phyloP scores from a whole-genome alignment of 64 coral and sea anemone genomes.

The Montipora cactus region DNA sequence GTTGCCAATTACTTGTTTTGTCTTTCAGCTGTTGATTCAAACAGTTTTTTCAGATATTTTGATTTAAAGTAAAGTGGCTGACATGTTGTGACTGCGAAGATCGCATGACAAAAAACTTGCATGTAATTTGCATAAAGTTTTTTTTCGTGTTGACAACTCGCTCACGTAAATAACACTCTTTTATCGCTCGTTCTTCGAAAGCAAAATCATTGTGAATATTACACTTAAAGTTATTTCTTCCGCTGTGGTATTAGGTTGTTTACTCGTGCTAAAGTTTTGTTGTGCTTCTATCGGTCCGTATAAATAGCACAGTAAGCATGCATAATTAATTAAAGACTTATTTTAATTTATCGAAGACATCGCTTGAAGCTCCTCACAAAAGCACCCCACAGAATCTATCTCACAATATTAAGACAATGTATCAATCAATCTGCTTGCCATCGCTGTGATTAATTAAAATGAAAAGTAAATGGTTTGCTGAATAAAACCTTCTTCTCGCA shows the following conservation, averaged over 20 bases:
- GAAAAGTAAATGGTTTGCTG: not conserved
- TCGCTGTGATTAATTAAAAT: too few species aligned
- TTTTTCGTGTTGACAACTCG: constrained; percentile 8
- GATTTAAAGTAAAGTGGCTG: not conserved
- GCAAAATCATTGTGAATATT: not conserved
- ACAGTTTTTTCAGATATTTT: not conserved
- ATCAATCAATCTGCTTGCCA: not conserved
- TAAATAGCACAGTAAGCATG: not conserved
- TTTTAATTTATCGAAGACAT: not conserved
- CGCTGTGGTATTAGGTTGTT: too few species aligned
- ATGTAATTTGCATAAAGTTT: constrained; percentile 25
- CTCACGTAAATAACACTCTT: constrained; percentile 15
- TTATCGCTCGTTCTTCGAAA: not conserved
- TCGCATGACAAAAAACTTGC: constrained; percentile 21
- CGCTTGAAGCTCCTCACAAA: not conserved
- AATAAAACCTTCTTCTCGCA: not conserved
- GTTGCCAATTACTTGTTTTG: not conserved
- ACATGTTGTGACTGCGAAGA: constrained; percentile 34
- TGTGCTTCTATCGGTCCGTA: not conserved
- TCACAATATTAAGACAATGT: not conserved
- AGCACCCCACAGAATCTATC: too few species aligned
- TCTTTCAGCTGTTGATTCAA: not conserved
- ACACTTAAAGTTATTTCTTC: too few species aligned
- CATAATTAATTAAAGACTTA: constrained; percentile 4
- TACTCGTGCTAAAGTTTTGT: not conserved